Evolutionary conservation across 2,888 invertebrate genomes (phyloP).

Genomic region (Tineola bisselliella): DNA sequence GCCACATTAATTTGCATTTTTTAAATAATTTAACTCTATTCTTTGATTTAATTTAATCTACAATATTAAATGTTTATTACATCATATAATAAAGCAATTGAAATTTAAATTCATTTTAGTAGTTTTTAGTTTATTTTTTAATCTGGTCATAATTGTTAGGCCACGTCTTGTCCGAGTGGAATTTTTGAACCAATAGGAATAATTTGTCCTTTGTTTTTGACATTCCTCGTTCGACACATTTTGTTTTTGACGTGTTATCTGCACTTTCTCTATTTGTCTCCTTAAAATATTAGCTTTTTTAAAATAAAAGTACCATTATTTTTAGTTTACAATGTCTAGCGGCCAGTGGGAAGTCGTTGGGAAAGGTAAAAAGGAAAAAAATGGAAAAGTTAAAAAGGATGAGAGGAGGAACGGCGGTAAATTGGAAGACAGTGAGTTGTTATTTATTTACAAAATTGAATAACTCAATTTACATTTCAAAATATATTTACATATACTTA

Average conservation of each 20-base stretch:
- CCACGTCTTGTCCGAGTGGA: constrained; percentile 64
- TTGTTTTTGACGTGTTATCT: constrained; percentile 61
- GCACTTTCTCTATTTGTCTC: constrained; percentile 46
- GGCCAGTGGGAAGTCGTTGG: constrained; percentile 79
- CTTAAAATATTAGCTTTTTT: constrained; percentile 30
- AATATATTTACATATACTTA: neutral
- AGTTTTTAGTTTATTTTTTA: neutral
- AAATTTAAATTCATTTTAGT: neutral
- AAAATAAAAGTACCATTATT: neutral
- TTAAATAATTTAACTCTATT: neutral
- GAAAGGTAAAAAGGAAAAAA: constrained; percentile 71
- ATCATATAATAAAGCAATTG: neutral
- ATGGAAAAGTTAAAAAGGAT: constrained; percentile 67
- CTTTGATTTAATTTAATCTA: too few species aligned
- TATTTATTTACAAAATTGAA: constrained; percentile 15
- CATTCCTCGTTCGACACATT: constrained; percentile 24
- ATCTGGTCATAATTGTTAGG: neutral
- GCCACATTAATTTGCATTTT: neutral
- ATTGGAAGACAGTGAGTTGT: constrained; percentile 77
- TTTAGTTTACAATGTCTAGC: constrained; percentile 42
- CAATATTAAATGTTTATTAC: neutral
- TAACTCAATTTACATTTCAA: constrained; percentile 5
- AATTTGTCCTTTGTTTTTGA: constrained; percentile 19
- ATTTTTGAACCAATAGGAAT: constrained; percentile 41
- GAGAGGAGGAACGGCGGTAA: constrained; percentile 74